These are phyloP conservation scores for Pyxicephalus adspersus DNA, from an alignment of 2,113 vertebrate genomes.

Conservation along the genomic window DNA sequence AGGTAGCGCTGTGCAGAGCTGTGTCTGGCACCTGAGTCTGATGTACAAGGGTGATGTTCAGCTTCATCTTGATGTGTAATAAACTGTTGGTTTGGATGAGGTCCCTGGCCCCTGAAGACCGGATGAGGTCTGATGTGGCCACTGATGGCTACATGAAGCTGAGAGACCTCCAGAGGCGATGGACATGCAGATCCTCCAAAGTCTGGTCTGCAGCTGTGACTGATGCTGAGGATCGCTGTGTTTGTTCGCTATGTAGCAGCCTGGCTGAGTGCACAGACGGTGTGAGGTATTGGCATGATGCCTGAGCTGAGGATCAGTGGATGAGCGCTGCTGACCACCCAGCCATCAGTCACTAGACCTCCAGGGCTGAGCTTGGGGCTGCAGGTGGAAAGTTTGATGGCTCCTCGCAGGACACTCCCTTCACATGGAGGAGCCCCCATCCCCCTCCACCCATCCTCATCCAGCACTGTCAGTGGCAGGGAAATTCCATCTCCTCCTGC, in stretches of 20 bases:
- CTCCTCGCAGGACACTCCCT: slow-evolving; percentile 41
- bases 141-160: slow-evolving; percentile 2
- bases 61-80: neutral
- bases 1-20: neutral
- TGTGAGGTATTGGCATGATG: slow-evolving; percentile 33
- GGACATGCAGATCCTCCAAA: neutral
- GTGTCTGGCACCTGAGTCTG: slow-evolving; percentile 51
- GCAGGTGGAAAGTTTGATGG: slow-evolving; percentile 49
- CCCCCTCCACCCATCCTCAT: neutral
- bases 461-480: slow-evolving; percentile 12
- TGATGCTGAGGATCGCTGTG: neutral
- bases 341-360: slow-evolving; percentile 12
- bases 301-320: slow-evolving; percentile 13
- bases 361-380: slow-evolving; percentile 20
- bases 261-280: slow-evolving; percentile 6
- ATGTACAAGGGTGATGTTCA: neutral
- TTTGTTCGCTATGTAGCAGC: neutral
- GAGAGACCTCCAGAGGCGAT: neutral
- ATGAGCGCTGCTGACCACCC: slow-evolving; percentile 6
- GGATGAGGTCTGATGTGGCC: neutral
- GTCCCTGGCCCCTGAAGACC: neutral
- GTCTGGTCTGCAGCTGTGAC: neutral
- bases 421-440: slow-evolving; percentile 21
- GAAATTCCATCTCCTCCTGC: slow-evolving; percentile 19
- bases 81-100: neutral